phyloP scores from a whole-genome alignment of 1,140 invertebrate genomes.

The Lordiphosa collinella region DNA sequence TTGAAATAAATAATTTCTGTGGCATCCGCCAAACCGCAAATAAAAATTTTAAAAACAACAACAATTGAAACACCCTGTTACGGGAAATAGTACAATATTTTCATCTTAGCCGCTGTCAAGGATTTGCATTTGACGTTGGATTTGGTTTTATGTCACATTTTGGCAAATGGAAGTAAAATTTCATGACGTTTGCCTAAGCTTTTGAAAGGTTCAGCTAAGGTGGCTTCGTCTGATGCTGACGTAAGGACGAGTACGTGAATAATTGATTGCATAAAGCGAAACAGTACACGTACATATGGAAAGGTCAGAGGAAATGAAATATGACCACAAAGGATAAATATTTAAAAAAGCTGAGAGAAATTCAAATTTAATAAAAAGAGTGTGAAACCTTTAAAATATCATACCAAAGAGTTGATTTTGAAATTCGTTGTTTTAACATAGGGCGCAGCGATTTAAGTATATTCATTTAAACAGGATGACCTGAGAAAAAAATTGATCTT shows the following conservation, averaged over 20 bases:
- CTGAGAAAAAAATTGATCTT: no score
- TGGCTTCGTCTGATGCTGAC: not conserved
- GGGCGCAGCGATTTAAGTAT: no score
- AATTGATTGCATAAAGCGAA: conserved; percentile 9
- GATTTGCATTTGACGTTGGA: conserved; percentile 43
- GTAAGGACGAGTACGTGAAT: conserved; percentile 1
- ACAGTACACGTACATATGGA: not conserved
- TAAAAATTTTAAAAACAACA: conserved; percentile 3
- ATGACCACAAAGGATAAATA: no score
- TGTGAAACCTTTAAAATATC: no score
- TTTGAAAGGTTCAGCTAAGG: conserved; percentile 6
- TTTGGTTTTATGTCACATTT: conserved; percentile 38
- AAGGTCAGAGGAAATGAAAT: no score
- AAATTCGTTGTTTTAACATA: no score
- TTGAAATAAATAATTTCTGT: conserved; percentile 4
- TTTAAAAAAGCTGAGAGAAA: no score
- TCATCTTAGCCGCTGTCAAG: conserved; percentile 31
- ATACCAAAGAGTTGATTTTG: no score
- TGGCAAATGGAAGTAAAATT: conserved; percentile 14
- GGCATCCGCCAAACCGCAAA: conserved; percentile 1
- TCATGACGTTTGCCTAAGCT: not conserved
- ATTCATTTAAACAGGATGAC: no score
- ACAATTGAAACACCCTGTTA: conserved; percentile 21
- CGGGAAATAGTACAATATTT: conserved; percentile 23
- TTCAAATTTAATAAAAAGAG: no score